Percentiles rank a stretch among this genome's conserved stretches.
phyloP scores from a whole-genome alignment of 1,140 invertebrate genomes.

The Aricia agestis region DNA sequence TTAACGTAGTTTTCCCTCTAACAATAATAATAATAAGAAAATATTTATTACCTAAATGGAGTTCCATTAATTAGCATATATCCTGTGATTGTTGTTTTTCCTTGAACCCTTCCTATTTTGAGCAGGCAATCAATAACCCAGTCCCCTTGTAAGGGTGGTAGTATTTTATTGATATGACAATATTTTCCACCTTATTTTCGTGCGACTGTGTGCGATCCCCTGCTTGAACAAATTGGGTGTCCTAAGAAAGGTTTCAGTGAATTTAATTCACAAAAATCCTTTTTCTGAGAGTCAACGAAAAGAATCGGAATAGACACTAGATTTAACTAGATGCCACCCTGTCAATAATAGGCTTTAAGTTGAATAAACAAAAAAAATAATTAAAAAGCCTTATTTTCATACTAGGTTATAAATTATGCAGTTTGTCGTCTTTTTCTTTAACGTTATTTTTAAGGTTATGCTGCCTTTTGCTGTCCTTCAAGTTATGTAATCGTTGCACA shows the following conservation, averaged over 20 bases:
- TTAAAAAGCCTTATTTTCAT: no score
- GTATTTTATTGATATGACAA: background rate
- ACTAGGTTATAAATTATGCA: no score
- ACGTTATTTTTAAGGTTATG: background rate
- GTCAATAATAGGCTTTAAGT: no score
- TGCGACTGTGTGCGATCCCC: background rate
- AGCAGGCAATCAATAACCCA: background rate
- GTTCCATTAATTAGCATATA: background rate
- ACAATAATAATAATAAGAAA: background rate
- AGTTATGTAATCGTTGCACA: background rate
- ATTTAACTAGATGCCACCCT: no score
- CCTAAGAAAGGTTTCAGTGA: background rate
- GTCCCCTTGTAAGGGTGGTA: background rate
- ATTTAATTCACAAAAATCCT: background rate
- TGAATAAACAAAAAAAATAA: no score
- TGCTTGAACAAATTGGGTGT: background rate
- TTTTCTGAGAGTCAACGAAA: background rate
- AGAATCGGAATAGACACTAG: no score
- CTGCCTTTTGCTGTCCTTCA: no score
- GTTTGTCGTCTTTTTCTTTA: background rate
- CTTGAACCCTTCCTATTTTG: background rate
- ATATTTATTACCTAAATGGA: background rate
- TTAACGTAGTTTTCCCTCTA: background rate
- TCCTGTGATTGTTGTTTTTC: background rate
- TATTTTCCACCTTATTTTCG: background rate